Evolutionary conservation across 2,797 vertebrate genomes (phyloP).

Genomic region (Acomys russatus): DNA sequence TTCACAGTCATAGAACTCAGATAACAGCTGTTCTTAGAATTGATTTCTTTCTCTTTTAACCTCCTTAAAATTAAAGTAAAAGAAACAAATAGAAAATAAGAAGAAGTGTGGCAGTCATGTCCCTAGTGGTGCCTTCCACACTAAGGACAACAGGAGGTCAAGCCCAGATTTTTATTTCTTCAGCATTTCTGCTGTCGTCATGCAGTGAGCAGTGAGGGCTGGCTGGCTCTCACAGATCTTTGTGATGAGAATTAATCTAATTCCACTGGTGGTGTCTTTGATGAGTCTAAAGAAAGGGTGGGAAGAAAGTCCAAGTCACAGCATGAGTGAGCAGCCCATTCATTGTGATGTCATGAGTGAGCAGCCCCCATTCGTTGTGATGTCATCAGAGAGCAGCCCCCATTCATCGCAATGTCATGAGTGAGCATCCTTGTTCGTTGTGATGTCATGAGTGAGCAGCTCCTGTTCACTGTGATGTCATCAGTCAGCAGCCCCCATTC

Average conservation of each 20-base stretch:
- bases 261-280: background rate
- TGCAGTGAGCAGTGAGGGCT: constrained; percentile 2
- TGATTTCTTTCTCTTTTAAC: constrained; percentile 35
- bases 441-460: too few relatives aligned
- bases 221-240: background rate
- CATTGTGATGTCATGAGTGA: background rate
- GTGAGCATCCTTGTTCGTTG: too few relatives aligned
- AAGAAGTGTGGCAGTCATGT: too few relatives aligned
- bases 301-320: background rate
- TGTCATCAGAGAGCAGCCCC: too few relatives aligned
- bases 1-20: background rate
- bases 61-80: constrained; percentile 62
- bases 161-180: background rate
- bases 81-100: constrained; percentile 21
- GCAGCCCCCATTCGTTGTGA: background rate
- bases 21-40: constrained; percentile 40
- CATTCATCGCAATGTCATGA: too few relatives aligned
- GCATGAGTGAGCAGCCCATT: background rate
- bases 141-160: background rate
- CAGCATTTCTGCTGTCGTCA: background rate
- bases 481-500: too few relatives aligned
- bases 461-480: too few relatives aligned
- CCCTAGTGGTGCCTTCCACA: constrained; percentile 32
- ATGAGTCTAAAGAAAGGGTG: background rate
- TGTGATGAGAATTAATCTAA: background rate